Percentiles rank a stretch among this genome's conserved stretches.
phyloP scores from a whole-genome alignment of 2,113 vertebrate species.

The Talpa occidentalis region DNA sequence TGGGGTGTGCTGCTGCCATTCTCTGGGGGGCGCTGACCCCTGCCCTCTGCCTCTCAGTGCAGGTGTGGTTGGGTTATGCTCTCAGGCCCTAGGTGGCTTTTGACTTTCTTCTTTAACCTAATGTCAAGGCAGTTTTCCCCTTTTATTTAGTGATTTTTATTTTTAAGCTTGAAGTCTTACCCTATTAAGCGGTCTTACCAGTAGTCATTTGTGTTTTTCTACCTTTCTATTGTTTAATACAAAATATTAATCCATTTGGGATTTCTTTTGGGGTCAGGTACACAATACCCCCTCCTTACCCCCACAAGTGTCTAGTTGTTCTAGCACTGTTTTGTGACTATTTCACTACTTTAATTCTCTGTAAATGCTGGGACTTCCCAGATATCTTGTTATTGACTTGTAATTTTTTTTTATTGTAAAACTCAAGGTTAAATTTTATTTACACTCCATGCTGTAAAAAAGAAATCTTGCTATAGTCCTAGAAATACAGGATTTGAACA shows the following conservation, averaged over 20 bases:
- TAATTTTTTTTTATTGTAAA: no score
- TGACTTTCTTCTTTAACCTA: not conserved
- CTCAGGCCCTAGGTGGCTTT: not conserved
- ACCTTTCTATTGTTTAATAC: not conserved
- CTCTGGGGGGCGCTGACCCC: no score
- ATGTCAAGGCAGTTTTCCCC: not conserved
- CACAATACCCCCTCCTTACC: no score
- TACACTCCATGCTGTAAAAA: no score
- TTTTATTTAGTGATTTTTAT: not conserved
- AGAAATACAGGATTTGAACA: no score
- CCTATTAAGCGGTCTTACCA: not conserved
- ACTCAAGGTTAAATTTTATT: no score
- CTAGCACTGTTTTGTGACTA: not conserved
- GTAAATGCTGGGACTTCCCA: no score
- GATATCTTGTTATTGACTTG: no score
- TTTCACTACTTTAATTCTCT: not conserved
- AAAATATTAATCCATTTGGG: not conserved
- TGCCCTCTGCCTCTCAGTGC: no score
- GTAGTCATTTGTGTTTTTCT: not conserved
- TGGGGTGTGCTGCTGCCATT: no score
- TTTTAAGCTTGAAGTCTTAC: not conserved
- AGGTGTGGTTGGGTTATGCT: fast-evolving
- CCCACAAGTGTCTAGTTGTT: not conserved
- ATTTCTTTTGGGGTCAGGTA: not conserved
- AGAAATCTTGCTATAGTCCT: no score